Evolutionary conservation across 1,140 invertebrate species (phyloP), one percentile per base, ranked within the genome.

Genomic region (Protaetia brevitarsis): DNA sequence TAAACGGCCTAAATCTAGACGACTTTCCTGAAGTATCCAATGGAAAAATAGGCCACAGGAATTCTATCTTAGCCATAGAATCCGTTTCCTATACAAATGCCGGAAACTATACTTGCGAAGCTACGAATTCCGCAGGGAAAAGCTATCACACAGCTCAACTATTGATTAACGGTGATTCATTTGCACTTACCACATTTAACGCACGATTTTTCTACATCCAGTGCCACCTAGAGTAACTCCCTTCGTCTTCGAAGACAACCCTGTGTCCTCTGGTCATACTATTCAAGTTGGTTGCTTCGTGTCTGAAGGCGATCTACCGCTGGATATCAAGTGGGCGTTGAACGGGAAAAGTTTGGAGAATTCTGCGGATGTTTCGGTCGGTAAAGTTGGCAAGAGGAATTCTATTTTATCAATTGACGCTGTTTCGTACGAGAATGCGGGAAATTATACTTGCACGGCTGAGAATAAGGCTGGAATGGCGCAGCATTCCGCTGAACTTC

Each of bases 61-160:
- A 71, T n/a, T 76, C 74, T 1, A 66, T 73, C 37, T 67, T 92
- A 66, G 87, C 85, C 28, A 91, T 88, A 71, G 83, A 87, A 70
- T 81, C 80, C 26, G 82, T 86, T 23, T 28, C 76, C 68, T 75
- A 72, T 23, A 51, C 63, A n/a, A 84, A 91, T 78, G 85, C 85
- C 68, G 91, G 90, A 58, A 89, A 90, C 75, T 92, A 92, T 72
- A 89, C 88, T 8, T 92, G 91, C 74, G 82, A 84, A 23, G 93
- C 91, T 23, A 86, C 83, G 69, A 95, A 95, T 78, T 79, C 79
- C 31, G 91, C 90, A 31, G 91, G 91, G 41, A 80, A 82, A 29
- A 85, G 85, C 30, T 86, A 84, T 68, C 88, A 89, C 70, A 86
- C 87, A 28, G 85, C 88, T n/a, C 73, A 83, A 45, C 81, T 91